These are phyloP conservation scores for Hafferia zeledoni DNA, from an alignment of 2,797 vertebrate species.

Conservation along the genomic window DNA sequence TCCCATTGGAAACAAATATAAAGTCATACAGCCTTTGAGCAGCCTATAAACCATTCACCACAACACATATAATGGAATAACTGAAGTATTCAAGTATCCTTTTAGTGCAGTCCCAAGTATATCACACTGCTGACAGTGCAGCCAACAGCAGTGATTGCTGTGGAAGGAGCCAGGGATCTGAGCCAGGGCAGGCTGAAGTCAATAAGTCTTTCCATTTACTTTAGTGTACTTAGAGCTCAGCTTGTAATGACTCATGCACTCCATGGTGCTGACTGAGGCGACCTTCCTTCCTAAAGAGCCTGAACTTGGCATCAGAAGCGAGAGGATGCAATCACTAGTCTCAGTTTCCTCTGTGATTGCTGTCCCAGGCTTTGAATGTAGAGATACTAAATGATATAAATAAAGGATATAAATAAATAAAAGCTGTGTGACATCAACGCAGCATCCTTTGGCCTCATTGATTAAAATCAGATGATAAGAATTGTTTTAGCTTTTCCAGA, in stretches of 20 bases:
- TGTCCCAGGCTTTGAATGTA: neutral
- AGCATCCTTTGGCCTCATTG: neutral
- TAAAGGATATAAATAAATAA: neutral
- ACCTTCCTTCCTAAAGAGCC: neutral
- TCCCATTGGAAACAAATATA: slow-evolving; percentile 10
- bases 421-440: neutral
- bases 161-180: neutral
- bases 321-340: neutral
- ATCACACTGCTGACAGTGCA: neutral
- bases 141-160: slow-evolving; percentile 9
- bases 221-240: neutral
- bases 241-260: neutral
- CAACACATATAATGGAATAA: neutral
- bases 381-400: neutral
- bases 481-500: neutral
- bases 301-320: neutral
- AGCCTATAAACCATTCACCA: neutral
- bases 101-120: neutral
- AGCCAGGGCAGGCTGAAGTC: slow-evolving; percentile 16
- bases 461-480: neutral
- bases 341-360: neutral
- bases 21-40: slow-evolving; percentile 1
- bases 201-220: slow-evolving; percentile 21
- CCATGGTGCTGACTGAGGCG: neutral
- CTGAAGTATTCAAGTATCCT: neutral